Evolutionary conservation across 2,888 invertebrate species (phyloP).

Genomic region (Pollenia labialis): DNA sequence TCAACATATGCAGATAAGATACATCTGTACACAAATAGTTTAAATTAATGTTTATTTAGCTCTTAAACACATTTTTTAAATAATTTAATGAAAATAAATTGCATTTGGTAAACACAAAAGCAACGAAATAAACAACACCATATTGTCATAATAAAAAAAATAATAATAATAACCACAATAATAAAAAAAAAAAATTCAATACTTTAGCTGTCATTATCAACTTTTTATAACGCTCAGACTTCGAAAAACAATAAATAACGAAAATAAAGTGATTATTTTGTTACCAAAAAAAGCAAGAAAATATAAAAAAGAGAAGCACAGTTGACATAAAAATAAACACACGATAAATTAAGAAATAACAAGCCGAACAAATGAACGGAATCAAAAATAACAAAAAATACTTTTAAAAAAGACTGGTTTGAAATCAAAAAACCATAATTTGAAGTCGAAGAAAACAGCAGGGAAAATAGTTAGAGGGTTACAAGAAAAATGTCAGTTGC

Average conservation of each 20-base stretch:
- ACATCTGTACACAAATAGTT: too few relatives aligned
- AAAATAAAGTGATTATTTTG: conserved; percentile 45
- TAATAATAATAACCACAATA: not conserved
- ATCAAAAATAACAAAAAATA: conserved; percentile 3
- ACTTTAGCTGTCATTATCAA: conserved; percentile 51
- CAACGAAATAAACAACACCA: not conserved
- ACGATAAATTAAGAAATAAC: conserved; percentile 62
- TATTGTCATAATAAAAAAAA: not conserved
- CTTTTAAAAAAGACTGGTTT: conserved; percentile 24
- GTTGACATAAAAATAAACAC: conserved; percentile 59
- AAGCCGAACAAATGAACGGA: conserved; percentile 5
- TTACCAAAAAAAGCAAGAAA: not conserved
- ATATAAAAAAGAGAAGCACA: conserved; percentile 14
- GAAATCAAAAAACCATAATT: conserved; percentile 9
- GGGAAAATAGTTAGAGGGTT: conserved; percentile 13
- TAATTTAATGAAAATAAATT: too few relatives aligned
- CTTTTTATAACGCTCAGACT: conserved; percentile 19
- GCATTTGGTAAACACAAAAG: not conserved
- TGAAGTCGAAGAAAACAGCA: not conserved
- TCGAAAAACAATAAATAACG: not conserved
- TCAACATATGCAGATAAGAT: too few relatives aligned
- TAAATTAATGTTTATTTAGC: too few relatives aligned
- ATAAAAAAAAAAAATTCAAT: conserved; percentile 19
- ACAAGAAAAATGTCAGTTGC: not conserved
- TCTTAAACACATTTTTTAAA: too few relatives aligned